phyloP scores from a whole-genome alignment of 2,113 vertebrate genomes.

The Larimichthys crocea region DNA sequence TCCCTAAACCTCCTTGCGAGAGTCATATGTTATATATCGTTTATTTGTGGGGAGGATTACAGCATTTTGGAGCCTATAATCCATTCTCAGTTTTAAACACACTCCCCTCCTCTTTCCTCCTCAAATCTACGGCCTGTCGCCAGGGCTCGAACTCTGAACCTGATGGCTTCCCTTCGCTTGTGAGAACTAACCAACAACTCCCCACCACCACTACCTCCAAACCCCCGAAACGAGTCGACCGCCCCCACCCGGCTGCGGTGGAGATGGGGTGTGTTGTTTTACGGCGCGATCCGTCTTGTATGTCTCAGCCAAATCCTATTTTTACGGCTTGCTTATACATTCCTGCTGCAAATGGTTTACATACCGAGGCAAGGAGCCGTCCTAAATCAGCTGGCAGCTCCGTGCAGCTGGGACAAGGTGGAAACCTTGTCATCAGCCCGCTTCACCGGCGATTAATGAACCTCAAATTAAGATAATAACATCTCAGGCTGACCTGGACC shows the following conservation, averaged over 20 bases:
- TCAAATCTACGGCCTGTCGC: slow-evolving; percentile 88
- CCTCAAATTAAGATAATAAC: slow-evolving; percentile 81
- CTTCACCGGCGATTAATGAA: slow-evolving; percentile 82
- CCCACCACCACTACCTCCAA: background rate
- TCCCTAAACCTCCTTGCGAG: slow-evolving; percentile 54
- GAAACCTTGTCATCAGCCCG: slow-evolving; percentile 87
- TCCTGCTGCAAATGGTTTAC: slow-evolving; percentile 93
- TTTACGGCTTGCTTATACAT: slow-evolving; percentile 97
- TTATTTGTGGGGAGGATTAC: slow-evolving; percentile 76
- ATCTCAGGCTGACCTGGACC: slow-evolving; percentile 45
- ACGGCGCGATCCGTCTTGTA: slow-evolving; percentile 87
- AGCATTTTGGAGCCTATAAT: slow-evolving; percentile 79
- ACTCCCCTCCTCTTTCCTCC: slow-evolving; percentile 57
- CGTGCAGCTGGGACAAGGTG: slow-evolving; percentile 88
- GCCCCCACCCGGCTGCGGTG: slow-evolving; percentile 78
- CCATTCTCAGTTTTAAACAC: slow-evolving; percentile 87
- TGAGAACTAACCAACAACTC: slow-evolving; percentile 40
- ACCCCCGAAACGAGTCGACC: background rate
- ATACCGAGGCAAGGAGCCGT: slow-evolving; percentile 89
- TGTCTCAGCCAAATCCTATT: slow-evolving; percentile 91
- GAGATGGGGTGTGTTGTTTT: slow-evolving; percentile 88
- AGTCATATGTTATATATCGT: slow-evolving; percentile 63
- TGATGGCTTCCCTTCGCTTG: slow-evolving; percentile 68
- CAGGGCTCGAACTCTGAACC: slow-evolving; percentile 84
- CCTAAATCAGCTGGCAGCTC: slow-evolving; percentile 95